phyloP scores from a whole-genome alignment of 2,113 vertebrate genomes.

The Vulpes vulpes region DNA sequence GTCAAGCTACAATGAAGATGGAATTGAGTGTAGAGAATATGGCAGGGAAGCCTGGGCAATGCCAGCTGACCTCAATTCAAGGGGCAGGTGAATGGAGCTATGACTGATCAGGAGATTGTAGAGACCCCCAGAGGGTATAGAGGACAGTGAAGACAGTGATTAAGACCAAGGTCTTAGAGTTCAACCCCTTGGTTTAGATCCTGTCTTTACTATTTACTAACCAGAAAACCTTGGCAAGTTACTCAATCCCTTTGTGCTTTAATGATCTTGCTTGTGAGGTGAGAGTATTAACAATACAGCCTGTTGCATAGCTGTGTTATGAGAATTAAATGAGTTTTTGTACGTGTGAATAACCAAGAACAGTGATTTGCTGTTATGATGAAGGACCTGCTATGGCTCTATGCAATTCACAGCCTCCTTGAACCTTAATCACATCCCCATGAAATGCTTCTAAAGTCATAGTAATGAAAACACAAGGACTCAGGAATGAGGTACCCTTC shows the following conservation, averaged over 20 bases:
- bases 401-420: accelerated
- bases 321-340: no score
- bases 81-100: not conserved
- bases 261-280: not conserved
- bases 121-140: not conserved
- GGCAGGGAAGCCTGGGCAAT: not conserved
- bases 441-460: not conserved
- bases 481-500: not conserved
- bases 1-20: not conserved
- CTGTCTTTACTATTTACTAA: not conserved
- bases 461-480: not conserved
- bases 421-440: accelerated
- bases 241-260: not conserved
- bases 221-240: not conserved
- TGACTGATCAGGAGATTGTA: not conserved
- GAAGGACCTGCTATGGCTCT: not conserved
- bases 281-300: not conserved
- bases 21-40: not conserved
- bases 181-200: not conserved
- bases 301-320: no score
- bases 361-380: not conserved
- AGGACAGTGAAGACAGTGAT: no score
- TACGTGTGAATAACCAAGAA: not conserved
- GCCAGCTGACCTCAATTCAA: not conserved
- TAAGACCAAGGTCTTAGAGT: not conserved